phyloP scores from a whole-genome alignment of 1,140 invertebrate genomes.

The Macrobrachium nipponense region DNA sequence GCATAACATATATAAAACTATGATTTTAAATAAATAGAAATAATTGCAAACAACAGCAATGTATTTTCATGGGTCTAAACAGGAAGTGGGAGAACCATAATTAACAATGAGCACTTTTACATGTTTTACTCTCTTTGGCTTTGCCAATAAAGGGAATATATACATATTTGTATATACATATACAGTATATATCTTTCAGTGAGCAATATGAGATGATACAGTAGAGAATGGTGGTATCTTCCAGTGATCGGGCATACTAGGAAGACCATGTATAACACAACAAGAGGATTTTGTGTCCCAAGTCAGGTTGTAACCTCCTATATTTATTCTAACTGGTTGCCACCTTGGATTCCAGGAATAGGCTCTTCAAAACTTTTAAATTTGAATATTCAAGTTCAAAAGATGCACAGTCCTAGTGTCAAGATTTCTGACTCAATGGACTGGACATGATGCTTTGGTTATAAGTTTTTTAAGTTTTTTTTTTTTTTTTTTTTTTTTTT shows the following conservation, averaged over 20 bases:
- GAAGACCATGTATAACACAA: constrained; percentile 38
- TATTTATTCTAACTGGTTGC: no score
- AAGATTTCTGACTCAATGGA: no score
- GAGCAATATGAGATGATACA: constrained; percentile 23
- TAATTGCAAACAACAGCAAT: constrained; percentile 33
- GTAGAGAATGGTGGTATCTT: constrained; percentile 38
- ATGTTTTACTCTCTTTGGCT: constrained; percentile 38
- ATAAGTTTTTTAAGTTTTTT: no score
- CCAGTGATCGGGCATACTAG: constrained; percentile 41
- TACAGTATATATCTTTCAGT: constrained; percentile 3
- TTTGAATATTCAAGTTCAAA: no score
- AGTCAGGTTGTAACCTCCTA: constrained; percentile 22
- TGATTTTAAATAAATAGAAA: constrained; percentile 42
- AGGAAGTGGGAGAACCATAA: constrained; percentile 33
- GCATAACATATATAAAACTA: constrained; percentile 30
- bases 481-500: no score
- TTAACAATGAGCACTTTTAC: constrained; percentile 32
- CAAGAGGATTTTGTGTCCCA: constrained; percentile 34
- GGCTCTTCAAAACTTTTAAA: no score
- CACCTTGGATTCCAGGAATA: no score
- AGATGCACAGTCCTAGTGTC: no score
- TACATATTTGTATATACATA: constrained; percentile 6
- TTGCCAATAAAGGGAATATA: constrained; percentile 38
- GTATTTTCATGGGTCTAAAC: constrained; percentile 36
- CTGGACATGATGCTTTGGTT: no score